phyloP scores from a whole-genome alignment of 2,888 invertebrate genomes.

The Aporophyla nigra region DNA sequence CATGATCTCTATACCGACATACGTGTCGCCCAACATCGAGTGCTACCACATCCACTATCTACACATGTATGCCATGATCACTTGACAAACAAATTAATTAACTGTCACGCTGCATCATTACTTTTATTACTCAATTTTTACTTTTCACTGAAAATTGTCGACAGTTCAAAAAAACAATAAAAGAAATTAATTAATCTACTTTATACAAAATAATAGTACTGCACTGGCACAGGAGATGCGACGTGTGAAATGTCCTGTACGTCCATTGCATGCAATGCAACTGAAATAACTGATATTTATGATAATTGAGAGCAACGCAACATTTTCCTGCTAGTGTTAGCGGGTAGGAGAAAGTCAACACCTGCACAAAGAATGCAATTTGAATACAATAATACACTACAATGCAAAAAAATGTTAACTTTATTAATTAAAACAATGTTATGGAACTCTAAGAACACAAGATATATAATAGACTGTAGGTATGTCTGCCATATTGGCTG shows the following conservation, averaged over 20 bases:
- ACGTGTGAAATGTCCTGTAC: constrained; percentile 81
- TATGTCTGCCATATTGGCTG: constrained; percentile 25
- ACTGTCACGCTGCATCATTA: constrained; percentile 75
- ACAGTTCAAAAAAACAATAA: constrained; percentile 65
- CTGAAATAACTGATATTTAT: constrained; percentile 78
- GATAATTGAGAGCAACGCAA: constrained; percentile 88
- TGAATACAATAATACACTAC: constrained; percentile 89
- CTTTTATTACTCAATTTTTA: constrained; percentile 61
- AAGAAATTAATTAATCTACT: constrained; percentile 66
- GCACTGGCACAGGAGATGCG: constrained; percentile 81
- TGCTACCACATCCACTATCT: constrained; percentile 88
- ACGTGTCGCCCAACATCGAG: constrained; percentile 70
- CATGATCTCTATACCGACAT: constrained; percentile 61
- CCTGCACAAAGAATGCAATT: constrained; percentile 90
- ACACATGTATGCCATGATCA: constrained; percentile 82
- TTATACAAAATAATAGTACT: constrained; percentile 70
- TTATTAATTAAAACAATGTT: constrained; percentile 85
- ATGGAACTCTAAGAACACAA: constrained; percentile 83
- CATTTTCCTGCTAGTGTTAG: constrained; percentile 91
- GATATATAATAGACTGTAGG: constrained; percentile 77
- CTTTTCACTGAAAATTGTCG: constrained; percentile 65
- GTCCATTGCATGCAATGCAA: constrained; percentile 85
- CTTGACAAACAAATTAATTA: constrained; percentile 85
- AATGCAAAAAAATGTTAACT: constrained; percentile 87
- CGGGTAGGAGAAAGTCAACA: constrained; percentile 90